A percentile compares a stretch with the other conserved stretches of the same genome.
These are phyloP conservation scores for Diabrotica balteata DNA, from an alignment of 2,888 invertebrate species.

Conservation along the genomic window DNA sequence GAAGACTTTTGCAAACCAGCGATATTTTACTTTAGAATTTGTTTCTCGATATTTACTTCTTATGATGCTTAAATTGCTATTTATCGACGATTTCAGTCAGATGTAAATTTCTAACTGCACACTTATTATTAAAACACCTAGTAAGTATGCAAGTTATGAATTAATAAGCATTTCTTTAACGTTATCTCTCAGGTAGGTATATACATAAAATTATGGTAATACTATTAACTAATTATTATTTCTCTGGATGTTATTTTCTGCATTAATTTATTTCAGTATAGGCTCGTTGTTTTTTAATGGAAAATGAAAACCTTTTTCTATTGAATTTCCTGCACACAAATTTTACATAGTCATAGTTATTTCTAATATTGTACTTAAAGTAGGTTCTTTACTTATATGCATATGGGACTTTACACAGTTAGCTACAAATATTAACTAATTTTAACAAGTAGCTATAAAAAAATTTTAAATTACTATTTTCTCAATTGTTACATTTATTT, in stretches of 20 bases:
- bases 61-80: constrained; percentile 7
- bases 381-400: too few species aligned
- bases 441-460: neutral
- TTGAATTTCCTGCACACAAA: too few species aligned
- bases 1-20: constrained; percentile 7
- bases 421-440: too few species aligned
- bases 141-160: constrained; percentile 16
- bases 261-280: neutral
- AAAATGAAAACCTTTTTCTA: too few species aligned
- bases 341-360: too few species aligned
- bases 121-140: constrained; percentile 26
- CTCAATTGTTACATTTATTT: too few species aligned
- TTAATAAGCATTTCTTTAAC: constrained; percentile 17
- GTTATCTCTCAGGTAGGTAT: constrained; percentile 16
- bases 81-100: constrained; percentile 24
- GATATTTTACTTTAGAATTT: neutral
- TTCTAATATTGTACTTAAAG: too few species aligned
- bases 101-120: constrained; percentile 26
- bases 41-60: too few species aligned
- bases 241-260: neutral
- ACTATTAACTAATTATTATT: constrained; percentile 7
- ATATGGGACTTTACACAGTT: too few species aligned
- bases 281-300: too few species aligned
- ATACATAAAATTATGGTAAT: constrained; percentile 1
- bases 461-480: neutral